Base-by-base conservation (phyloP, 1,140 invertebrate species). In the Vanessa atalanta region DNA sequence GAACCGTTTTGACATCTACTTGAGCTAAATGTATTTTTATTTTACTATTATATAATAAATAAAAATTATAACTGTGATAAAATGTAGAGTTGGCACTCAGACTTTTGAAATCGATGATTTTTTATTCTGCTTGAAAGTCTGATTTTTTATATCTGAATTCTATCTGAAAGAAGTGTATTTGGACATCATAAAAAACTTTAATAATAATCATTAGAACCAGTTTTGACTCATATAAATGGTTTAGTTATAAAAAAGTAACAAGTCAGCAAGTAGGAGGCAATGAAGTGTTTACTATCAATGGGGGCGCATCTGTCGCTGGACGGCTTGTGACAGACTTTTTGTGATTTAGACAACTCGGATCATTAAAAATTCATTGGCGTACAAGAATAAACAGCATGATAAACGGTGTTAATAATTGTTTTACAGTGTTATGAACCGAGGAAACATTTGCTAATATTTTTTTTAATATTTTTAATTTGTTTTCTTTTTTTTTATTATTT, bases 261-360 rank as follows among this genome's bases (percentile, higher is more conserved):
- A 8, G 23, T 79, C 80, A 82, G 81, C 74, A 74, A 55, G 80
- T 73, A 53, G 77, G 48, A 83, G 81, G 85, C 87, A 91, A 90
- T 90, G 84, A 80, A 83, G 78, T 85, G 87, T 83, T 63, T 70
- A 78, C 73, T 67, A 73, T 76, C 78, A 78, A 78, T 71, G 79
- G 75, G 72, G 79, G 73, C 84, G 77, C 89, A 90, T 91, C 88
- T 91, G 89, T 89, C 86, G 82, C 51, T 57, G 57, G 55, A 20
- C 69, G 69, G 69, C 72, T 73, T 75, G 69, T 48, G 23, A 65
- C 43, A 31, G 65, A 76, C 70, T 77, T 71, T 81, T 79, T 78
- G 72, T 77, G 72, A 75, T 68, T 31, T 66, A 68, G 73, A 74
- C 75, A 70, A 66, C 70, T 70, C 43, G 68, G 20, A 70, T 70